Evolutionary conservation across 2,113 vertebrate species (phyloP).

Genomic region (Uria lomvia): DNA sequence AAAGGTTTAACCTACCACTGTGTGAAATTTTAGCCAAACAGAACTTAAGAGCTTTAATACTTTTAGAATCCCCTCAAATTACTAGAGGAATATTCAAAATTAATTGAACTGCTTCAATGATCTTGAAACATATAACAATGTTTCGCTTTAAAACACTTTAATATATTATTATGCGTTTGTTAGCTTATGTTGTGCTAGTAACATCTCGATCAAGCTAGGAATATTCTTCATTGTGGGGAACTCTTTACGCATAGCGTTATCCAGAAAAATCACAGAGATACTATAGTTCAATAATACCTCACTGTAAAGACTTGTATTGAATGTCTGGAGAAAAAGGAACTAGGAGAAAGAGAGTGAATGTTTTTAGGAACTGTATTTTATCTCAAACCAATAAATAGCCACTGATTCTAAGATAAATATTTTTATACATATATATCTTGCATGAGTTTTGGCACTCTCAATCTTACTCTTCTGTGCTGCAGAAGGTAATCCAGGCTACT

Average conservation of each 20-base stretch:
- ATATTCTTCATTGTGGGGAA: not conserved
- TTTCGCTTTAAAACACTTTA: not conserved
- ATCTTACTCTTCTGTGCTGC: not conserved
- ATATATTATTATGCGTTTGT: not conserved
- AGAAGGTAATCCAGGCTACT: not conserved
- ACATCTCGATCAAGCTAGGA: accelerated
- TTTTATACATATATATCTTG: not conserved
- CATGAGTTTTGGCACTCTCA: not conserved
- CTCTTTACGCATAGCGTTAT: not conserved
- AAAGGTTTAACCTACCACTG: slow-evolving; percentile 22
- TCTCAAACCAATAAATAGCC: not conserved
- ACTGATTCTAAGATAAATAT: not conserved
- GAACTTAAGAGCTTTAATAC: slow-evolving; percentile 2
- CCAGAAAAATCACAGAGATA: not conserved
- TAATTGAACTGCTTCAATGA: not conserved
- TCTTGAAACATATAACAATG: not conserved
- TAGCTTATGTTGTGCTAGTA: not conserved
- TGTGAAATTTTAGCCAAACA: slow-evolving; percentile 49
- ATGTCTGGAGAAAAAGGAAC: not conserved
- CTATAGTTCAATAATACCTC: not conserved
- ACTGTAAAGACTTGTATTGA: not conserved
- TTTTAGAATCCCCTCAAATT: slow-evolving; percentile 6
- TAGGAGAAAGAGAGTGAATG: not conserved
- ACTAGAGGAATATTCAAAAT: not conserved
- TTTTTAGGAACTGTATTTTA: not conserved